A percentile compares a stretch with the other conserved stretches of the same genome.
These are phyloP conservation scores for Agrochola litura DNA, from an alignment of 2,888 invertebrate genomes.

Conservation along the genomic window DNA sequence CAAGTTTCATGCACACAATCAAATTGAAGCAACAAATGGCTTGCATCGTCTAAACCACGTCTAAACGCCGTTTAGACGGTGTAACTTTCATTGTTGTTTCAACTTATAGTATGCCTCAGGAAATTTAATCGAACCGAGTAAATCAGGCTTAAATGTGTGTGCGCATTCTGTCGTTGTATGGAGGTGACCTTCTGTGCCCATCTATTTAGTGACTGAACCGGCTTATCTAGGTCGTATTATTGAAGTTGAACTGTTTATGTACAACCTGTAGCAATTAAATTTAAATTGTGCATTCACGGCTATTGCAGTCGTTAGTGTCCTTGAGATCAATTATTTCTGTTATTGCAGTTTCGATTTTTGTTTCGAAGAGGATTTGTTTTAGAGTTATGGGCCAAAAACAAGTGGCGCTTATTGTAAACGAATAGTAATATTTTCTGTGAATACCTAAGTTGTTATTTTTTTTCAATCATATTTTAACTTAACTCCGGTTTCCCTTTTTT, in stretches of 20 bases:
- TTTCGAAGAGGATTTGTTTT: neutral
- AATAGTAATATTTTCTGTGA: neutral
- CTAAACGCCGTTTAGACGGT: too few species aligned
- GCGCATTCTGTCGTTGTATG: neutral
- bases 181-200: constrained; percentile 6
- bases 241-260: constrained; percentile 72
- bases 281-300: constrained; percentile 52
- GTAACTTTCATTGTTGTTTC: too few species aligned
- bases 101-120: neutral
- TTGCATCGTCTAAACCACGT: too few species aligned
- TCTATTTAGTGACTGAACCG: constrained; percentile 46
- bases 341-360: neutral
- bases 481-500: neutral
- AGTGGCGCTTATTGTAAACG: too few species aligned
- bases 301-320: constrained; percentile 49
- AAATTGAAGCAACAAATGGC: too few species aligned
- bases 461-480: neutral
- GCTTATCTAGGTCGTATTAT: constrained; percentile 74
- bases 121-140: neutral
- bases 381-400: neutral
- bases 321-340: constrained; percentile 18
- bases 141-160: neutral
- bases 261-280: constrained; percentile 65
- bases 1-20: too few species aligned
- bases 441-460: neutral